A percentile compares a stretch with the other conserved stretches of the same genome.
These are phyloP conservation scores for Pseudocheirus occidentalis DNA, from an alignment of 2,797 vertebrate species.

Conservation along the genomic window DNA sequence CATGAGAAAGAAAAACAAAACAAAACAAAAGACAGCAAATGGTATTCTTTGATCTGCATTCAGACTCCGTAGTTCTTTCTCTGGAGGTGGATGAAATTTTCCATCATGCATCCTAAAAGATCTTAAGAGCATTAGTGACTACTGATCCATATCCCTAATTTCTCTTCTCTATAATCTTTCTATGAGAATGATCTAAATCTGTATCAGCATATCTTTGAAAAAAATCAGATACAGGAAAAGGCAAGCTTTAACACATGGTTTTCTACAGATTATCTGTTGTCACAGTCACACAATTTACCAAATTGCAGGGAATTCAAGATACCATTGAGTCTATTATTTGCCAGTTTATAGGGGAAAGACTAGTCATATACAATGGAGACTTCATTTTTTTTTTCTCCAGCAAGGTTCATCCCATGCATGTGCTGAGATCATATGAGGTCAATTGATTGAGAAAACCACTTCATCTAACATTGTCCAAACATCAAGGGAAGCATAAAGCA, in stretches of 20 bases:
- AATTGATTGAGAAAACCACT: neutral
- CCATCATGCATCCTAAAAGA: too few relatives aligned
- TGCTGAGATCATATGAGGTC: neutral
- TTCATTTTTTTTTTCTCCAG: neutral
- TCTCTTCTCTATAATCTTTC: neutral
- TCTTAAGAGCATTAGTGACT: neutral
- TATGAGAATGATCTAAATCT: neutral
- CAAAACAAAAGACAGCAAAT: too few relatives aligned
- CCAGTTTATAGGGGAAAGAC: neutral
- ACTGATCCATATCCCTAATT: neutral
- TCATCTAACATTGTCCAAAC: neutral
- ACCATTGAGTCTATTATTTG: neutral
- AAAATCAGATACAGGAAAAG: neutral
- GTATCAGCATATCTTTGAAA: neutral
- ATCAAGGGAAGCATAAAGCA: neutral
- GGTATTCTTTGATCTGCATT: too few relatives aligned
- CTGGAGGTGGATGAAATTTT: too few relatives aligned
- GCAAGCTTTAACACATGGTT: neutral
- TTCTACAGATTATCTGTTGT: neutral
- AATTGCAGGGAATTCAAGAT: neutral
- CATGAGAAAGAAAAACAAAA: too few relatives aligned
- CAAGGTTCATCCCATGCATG: neutral
- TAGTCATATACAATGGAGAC: neutral
- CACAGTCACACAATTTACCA: neutral
- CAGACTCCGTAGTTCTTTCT: too few relatives aligned